Percentiles rank a stretch among this genome's conserved stretches.
Conservation (phyloP, 2,113 vertebrate species). For the Colius striatus region DNA sequence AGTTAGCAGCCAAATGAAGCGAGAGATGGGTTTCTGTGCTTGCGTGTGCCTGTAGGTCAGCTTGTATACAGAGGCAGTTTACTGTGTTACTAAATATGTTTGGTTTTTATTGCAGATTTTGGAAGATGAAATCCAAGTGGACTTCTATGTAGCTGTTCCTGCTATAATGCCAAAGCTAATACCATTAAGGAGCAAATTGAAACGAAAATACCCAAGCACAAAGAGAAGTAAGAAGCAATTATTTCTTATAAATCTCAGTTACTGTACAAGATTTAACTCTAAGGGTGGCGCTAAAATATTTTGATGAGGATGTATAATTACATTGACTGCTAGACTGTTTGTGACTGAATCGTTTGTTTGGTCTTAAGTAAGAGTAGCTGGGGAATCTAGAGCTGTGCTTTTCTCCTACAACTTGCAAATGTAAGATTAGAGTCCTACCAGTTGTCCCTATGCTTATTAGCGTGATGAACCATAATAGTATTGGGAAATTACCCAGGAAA, state of each 20-base stretch:
- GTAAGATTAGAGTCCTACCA: background rate
- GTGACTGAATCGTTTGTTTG: background rate
- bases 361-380: background rate
- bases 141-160: slow-evolving; percentile 90
- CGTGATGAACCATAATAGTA: background rate
- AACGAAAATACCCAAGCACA: slow-evolving; percentile 86
- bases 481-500: background rate
- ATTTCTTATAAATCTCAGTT: background rate
- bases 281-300: background rate
- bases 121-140: slow-evolving; percentile 85
- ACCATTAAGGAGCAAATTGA: slow-evolving; percentile 86
- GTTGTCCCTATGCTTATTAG: background rate
- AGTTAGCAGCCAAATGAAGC: background rate
- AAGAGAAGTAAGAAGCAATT: slow-evolving; percentile 76
- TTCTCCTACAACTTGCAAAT: background rate
- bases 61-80: background rate
- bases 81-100: background rate
- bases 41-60: rapidly evolving
- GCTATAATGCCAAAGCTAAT: slow-evolving; percentile 82
- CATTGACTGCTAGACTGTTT: rapidly evolving
- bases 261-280: background rate
- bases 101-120: slow-evolving; percentile 79
- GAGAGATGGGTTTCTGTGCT: background rate
- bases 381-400: background rate
- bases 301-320: background rate